These are phyloP conservation scores for Mastomys coucha DNA, from an alignment of 2,113 vertebrate genomes.

Conservation along the genomic window DNA sequence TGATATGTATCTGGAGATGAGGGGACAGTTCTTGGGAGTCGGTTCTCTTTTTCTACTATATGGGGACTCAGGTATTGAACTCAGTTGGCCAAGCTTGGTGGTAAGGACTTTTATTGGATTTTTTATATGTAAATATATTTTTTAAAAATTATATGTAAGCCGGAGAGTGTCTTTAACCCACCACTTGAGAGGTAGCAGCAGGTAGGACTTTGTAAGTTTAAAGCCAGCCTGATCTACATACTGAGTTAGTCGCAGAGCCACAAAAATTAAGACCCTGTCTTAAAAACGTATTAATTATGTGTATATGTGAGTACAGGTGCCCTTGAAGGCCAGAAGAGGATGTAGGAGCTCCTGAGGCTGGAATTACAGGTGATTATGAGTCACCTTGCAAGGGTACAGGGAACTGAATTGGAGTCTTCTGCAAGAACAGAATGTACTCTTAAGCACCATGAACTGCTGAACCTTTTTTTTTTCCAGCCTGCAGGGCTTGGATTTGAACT, in stretches of 20 bases:
- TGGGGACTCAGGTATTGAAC: neutral
- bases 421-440: neutral
- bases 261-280: neutral
- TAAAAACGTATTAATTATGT: neutral
- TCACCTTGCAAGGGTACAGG: neutral
- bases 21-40: neutral
- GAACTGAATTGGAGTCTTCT: neutral
- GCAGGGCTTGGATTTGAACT: neutral
- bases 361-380: neutral
- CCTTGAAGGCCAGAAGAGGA: neutral
- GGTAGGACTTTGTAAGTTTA: neutral
- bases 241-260: neutral
- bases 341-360: too few species aligned
- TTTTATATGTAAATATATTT: neutral
- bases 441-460: neutral
- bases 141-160: neutral
- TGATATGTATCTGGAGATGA: neutral
- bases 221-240: neutral
- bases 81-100: neutral
- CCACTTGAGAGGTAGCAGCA: neutral
- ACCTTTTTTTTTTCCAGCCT: neutral
- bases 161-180: neutral
- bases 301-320: neutral
- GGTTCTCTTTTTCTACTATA: neutral
- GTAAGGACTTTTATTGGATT: neutral